Evolutionary conservation across 2,113 vertebrate species (phyloP).

Genomic region (Pseudorhombus dupliciocellatus): DNA sequence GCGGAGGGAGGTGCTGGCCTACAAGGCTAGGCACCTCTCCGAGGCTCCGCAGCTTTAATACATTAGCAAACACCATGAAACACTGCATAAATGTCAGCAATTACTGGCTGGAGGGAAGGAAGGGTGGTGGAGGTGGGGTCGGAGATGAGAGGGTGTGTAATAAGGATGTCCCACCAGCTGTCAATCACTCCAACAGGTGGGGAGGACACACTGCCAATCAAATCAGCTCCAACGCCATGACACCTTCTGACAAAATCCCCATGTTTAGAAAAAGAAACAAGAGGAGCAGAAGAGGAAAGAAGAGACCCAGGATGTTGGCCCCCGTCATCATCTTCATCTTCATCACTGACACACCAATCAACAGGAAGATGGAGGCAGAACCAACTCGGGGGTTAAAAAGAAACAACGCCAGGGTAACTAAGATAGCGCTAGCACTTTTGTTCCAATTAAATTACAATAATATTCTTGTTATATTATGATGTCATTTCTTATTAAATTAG

Average conservation of each 20-base stretch:
- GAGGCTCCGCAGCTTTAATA: constrained; percentile 94
- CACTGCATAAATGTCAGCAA: constrained; percentile 99
- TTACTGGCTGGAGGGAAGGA: constrained; percentile 89
- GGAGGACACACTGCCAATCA: constrained; percentile 88
- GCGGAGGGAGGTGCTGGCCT: constrained; percentile 84
- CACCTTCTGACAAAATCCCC: constrained; percentile 12
- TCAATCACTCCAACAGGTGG: constrained; percentile 91
- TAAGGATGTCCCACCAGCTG: constrained; percentile 95
- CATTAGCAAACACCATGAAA: constrained; percentile 99
- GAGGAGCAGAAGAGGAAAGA: background rate
- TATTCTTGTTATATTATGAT: background rate
- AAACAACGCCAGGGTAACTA: background rate
- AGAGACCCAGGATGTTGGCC: background rate
- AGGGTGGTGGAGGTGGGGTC: constrained; percentile 21
- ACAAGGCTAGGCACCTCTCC: constrained; percentile 53
- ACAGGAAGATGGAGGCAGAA: background rate
- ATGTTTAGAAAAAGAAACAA: background rate
- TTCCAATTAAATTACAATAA: too few species aligned
- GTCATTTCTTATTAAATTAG: background rate
- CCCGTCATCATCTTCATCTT: constrained; percentile 36
- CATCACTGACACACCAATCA: background rate
- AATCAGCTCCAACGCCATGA: constrained; percentile 48
- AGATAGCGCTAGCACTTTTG: too few species aligned
- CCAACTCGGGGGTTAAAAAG: background rate
- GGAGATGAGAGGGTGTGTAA: constrained; percentile 84